A percentile compares a stretch with the other conserved stretches of the same genome.
phyloP scores from a whole-genome alignment of 1,140 invertebrate species.

The Ceratosolen fusciceps region DNA sequence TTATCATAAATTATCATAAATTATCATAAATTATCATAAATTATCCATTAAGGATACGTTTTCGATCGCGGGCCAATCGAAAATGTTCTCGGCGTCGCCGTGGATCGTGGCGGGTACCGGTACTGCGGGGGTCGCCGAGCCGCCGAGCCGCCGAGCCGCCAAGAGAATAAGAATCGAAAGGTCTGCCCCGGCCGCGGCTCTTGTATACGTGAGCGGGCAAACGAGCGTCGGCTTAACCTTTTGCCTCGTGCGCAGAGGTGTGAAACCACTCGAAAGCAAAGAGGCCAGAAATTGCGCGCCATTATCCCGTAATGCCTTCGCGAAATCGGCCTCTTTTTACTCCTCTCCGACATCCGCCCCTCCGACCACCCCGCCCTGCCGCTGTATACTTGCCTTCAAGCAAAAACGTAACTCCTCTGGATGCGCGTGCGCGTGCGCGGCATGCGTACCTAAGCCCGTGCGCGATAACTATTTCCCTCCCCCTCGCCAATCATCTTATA shows the following conservation, averaged over 20 bases:
- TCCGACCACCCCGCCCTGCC: background rate
- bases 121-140: no score
- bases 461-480: slow-evolving; percentile 28
- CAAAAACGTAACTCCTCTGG: slow-evolving; percentile 3
- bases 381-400: background rate
- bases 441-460: background rate
- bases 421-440: background rate
- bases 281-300: slow-evolving; percentile 70
- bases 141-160: no score
- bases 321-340: slow-evolving; percentile 56
- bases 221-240: slow-evolving; percentile 61
- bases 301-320: slow-evolving; percentile 68
- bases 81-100: no score
- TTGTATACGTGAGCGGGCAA: background rate
- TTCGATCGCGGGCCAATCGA: no score
- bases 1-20: no score
- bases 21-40: background rate
- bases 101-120: no score
- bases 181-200: background rate
- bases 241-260: slow-evolving; percentile 67
- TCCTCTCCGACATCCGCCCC: slow-evolving; percentile 8
- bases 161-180: background rate
- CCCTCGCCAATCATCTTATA: background rate
- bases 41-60: background rate
- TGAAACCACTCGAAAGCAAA: slow-evolving; percentile 72